Evolutionary conservation across 2,113 vertebrate genomes (phyloP).

Genomic region (Helogale parvula): DNA sequence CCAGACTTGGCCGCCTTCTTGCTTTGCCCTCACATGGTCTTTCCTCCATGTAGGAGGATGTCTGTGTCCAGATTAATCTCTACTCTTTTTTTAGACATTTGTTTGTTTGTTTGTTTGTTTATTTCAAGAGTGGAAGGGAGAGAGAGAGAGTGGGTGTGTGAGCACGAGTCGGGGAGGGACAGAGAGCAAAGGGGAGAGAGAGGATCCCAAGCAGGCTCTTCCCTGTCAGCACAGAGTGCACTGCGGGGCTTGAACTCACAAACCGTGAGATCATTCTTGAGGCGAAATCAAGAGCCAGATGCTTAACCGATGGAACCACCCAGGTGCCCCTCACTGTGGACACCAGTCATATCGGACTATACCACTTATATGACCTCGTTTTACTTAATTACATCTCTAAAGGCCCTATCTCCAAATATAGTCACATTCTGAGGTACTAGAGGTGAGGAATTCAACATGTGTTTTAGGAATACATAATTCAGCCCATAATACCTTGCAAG

Average conservation of each 20-base stretch:
- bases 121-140: too few species aligned
- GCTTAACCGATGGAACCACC: too few species aligned
- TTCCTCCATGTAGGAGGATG: not conserved
- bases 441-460: not conserved
- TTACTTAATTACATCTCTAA: not conserved
- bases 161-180: too few species aligned
- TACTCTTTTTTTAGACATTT: not conserved
- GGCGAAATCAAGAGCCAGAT: too few species aligned
- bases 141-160: too few species aligned
- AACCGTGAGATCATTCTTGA: too few species aligned
- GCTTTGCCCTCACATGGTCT: not conserved
- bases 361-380: not conserved
- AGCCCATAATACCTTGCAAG: not conserved
- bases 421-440: not conserved
- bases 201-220: too few species aligned
- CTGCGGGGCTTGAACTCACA: too few species aligned
- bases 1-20: not conserved
- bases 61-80: not conserved
- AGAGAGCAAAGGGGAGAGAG: too few species aligned
- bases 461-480: not conserved
- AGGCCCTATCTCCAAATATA: not conserved
- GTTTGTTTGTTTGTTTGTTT: too few species aligned
- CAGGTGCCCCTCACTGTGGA: not conserved
- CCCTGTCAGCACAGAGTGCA: too few species aligned
- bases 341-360: not conserved